These are phyloP conservation scores for Hanleya hanleyi DNA, from an alignment of 2,888 invertebrate species.

Conservation along the genomic window DNA sequence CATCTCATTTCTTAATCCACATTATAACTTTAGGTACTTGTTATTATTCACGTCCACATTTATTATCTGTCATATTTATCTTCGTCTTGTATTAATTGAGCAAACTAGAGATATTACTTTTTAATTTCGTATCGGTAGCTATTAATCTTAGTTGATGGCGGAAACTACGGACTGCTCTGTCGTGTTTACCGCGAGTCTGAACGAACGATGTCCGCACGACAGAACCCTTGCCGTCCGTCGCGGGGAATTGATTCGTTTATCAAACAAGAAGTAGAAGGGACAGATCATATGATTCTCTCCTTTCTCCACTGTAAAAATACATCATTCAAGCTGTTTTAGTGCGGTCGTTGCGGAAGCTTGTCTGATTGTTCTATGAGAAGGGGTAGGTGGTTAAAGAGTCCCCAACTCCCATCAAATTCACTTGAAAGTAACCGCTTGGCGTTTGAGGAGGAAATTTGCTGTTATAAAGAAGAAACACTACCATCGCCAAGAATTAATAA, in stretches of 20 bases:
- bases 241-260: background rate
- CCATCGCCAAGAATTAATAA: background rate
- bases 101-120: background rate
- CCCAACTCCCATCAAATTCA: constrained; percentile 9
- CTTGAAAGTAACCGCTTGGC: background rate
- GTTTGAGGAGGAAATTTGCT: constrained; percentile 7
- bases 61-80: too few species aligned
- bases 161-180: background rate
- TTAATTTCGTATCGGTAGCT: background rate
- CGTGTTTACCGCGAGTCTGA: background rate
- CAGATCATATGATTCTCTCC: background rate
- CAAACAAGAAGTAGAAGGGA: background rate
- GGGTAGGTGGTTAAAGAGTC: background rate
- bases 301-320: too few species aligned
- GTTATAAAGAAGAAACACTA: background rate
- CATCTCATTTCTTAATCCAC: too few species aligned
- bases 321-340: too few species aligned
- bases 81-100: too few species aligned
- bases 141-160: background rate
- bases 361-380: background rate
- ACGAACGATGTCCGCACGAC: too few species aligned
- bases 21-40: too few species aligned
- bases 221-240: background rate
- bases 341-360: background rate
- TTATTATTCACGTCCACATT: too few species aligned